These are phyloP conservation scores for Chironomus tentans DNA, from an alignment of 2,888 invertebrate genomes.

Conservation along the genomic window DNA sequence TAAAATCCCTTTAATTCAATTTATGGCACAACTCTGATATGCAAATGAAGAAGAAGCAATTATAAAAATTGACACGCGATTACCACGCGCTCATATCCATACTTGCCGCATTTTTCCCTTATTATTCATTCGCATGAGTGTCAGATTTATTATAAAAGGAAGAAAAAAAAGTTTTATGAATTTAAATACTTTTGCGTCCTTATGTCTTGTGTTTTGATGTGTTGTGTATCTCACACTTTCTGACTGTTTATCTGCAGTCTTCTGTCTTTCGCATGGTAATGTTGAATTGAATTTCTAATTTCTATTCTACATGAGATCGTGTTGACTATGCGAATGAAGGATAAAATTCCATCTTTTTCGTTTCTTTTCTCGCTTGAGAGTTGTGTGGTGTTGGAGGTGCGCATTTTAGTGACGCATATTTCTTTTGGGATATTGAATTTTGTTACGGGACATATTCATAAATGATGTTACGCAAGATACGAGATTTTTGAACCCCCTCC, in stretches of 20 bases:
- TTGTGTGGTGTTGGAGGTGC: too few relatives aligned
- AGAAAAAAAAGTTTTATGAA: neutral
- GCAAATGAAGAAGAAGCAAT: neutral
- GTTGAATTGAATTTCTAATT: conserved; percentile 6
- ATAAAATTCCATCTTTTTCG: neutral
- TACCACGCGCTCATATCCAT: conserved; percentile 6
- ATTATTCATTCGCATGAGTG: conserved; percentile 15
- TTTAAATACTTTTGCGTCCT: neutral
- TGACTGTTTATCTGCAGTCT: too few relatives aligned
- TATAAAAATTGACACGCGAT: conserved; percentile 14
- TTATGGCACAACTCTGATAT: neutral
- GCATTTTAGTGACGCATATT: too few relatives aligned
- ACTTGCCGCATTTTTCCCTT: neutral
- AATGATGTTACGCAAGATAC: too few relatives aligned
- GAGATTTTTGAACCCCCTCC: too few relatives aligned
- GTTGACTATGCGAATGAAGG: neutral
- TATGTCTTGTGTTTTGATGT: neutral
- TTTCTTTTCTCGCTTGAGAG: neutral
- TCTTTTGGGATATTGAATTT: too few relatives aligned
- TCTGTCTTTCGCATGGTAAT: too few relatives aligned
- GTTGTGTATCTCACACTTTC: too few relatives aligned
- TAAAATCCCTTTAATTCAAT: conserved; percentile 2
- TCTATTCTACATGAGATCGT: conserved; percentile 2
- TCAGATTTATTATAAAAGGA: neutral
- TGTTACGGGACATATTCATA: too few relatives aligned